Evolutionary conservation across 1,140 invertebrate species (phyloP), one percentile per base, ranked within the genome.

Genomic region (Conopomorpha cramerella): DNA sequence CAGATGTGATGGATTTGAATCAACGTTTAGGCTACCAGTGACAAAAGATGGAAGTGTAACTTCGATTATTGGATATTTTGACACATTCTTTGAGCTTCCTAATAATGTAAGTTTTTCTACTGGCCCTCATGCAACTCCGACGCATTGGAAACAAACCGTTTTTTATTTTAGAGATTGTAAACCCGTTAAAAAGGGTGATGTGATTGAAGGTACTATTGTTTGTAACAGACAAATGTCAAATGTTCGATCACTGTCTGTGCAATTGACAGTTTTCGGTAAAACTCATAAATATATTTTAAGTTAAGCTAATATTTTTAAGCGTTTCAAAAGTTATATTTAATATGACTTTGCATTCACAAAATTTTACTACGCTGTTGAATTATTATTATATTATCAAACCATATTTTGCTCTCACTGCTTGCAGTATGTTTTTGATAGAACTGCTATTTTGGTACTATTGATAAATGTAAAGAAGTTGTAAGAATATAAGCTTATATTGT

Each of bases 141-240:
- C 97, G 11, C 96, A 99, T 78, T 99, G 96, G 96, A 96, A 98
- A 60, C 96, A 99, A 78, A 97, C 94, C 1, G 85, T 95, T 3
- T 86, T 94, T 53, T 95, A 94, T 51, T 81, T 99, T 23, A 87
- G 81, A 48, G 78, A 90, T 54, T 84, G 88, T 47, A 82, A 87
- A 54, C 52, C 68, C 43, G 82, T 94, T 2, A 84, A 85, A 38
- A 79, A 87, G 81, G 93, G 91, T 85, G 86, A 90, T 49, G 43
- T 81, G 6, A 55, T 92, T 13, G 62, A 64, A 16, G 88, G 89
- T 13, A 84, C 77, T 39, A 77, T 92, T 13, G 78, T 73, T 16
- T 90, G 88, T 42, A 66, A 36, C 38, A 55, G 77, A 41, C 63
- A 67, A 23, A 70, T 63, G 45, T 58, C 56, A 34, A 68, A 78